Conservation (phyloP, 2,797 vertebrate genomes). For the Sebastes trivittatus region DNA sequence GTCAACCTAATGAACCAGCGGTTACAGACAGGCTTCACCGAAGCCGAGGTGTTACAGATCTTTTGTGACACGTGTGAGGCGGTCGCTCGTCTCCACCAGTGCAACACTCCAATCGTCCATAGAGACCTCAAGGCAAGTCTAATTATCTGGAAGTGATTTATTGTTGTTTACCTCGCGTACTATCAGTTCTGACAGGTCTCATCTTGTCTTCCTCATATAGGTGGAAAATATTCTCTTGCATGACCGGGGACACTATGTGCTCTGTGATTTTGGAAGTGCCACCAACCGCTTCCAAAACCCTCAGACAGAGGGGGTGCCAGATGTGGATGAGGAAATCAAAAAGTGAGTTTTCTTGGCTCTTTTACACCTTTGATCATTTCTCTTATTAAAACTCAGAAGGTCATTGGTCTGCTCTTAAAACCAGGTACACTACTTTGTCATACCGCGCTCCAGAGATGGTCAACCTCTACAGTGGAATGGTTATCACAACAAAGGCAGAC, state of each 20-base stretch:
- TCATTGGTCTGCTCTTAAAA: conserved; percentile 41
- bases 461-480: conserved; percentile 93
- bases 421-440: conserved; percentile 96
- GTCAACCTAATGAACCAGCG: conserved; percentile 99
- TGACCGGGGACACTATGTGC: conserved; percentile 95
- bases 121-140: conserved; percentile 92
- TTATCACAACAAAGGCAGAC: conserved; percentile 97
- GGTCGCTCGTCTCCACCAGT: conserved; percentile 92
- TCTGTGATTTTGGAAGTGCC: conserved; percentile 99
- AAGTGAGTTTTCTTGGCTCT: conserved; percentile 83
- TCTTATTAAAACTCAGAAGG: not conserved
- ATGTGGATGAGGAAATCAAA: conserved; percentile 97
- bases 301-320: conserved; percentile 90
- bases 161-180: not conserved
- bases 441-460: conserved; percentile 99
- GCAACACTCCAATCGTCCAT: conserved; percentile 94
- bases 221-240: conserved; percentile 99
- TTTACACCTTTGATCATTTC: not conserved
- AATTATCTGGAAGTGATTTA: not conserved
- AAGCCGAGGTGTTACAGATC: conserved; percentile 93
- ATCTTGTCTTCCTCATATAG: conserved; percentile 70
- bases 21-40: conserved; percentile 94
- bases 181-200: not conserved
- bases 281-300: conserved; percentile 96
- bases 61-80: conserved; percentile 98